Evolutionary conservation across 2,797 vertebrate genomes (phyloP), one percentile per base, ranked within the genome.

Genomic region (Tragopan temminckii): DNA sequence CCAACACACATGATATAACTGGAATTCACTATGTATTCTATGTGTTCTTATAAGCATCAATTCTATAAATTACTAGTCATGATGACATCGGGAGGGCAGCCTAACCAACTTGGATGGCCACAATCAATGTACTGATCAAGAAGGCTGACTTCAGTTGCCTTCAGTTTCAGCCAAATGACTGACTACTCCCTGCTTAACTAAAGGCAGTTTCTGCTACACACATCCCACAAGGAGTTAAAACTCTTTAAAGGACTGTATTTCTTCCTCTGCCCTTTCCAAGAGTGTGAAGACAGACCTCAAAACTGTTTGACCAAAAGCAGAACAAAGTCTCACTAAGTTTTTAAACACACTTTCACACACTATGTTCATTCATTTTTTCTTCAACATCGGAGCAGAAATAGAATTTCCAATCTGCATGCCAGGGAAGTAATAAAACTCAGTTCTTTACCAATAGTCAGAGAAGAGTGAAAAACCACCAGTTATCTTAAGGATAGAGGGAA

Each of bases 381-480:
- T 93, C 24, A 48, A 31, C 11, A 52, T 33, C 20, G 50, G 31
- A 57, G 46, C 61, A 85, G 31, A 82, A 90, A 70, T 79, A 43
- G 4, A n/a, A 69, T 70, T 92, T 92, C 61, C 64, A 92, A 29
- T 10, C 9, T 36, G 4, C 14, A 55, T 52, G 13, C 46, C 78
- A 82, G 48, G 53, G 87, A 93, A 69, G 19, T 62, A 80, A 69
- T 53, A 80, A 36, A 95, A 46, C 15, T 89, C 45, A 14, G 23
- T 75, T 75, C 23, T 35, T 87, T 85, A 85, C 40, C 27, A 82
- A 11, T 75, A 67, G 80, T 48, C 53, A 64, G 33, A 80, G 4
- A 5, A 77, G 25, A 7, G 35, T 18, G 40, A 74, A 87, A 80
- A 21, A 45, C 8, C 9, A 52, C 16, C 36, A 67, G 14, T 42